Evolutionary conservation across 2,888 invertebrate species (phyloP), one percentile per base, ranked within the genome.

Genomic region (Pammene fasciana): DNA sequence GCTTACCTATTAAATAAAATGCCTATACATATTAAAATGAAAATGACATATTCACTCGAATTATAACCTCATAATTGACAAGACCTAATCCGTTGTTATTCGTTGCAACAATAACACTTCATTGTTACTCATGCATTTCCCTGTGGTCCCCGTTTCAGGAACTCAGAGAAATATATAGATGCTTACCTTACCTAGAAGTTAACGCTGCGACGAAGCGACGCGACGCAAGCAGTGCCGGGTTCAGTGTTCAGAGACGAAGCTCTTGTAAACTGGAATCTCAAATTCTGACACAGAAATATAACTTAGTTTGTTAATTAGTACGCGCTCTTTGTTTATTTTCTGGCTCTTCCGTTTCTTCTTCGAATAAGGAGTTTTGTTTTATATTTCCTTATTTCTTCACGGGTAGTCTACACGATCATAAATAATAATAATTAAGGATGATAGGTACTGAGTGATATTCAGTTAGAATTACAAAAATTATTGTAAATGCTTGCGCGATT

Each of bases 241-340:
- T 26, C 26, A 26, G 26, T 3, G 26, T 26, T 26, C 41, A 57
- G 43, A 52, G 43, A 68, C 50, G 45, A 57, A 41, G 34, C 34
- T 48, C 41, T 43, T 57, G 34, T 56, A 57, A 52, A 45, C 64
- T 52, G 43, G 43, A 50, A 64, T 64, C 50, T 64, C 43, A 50
- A 64, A 64, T 62, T 64, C 52, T 65, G 68, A 10, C 18, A 57
- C 68, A 48, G 55, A 57, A 64, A 59, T 45, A 59, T 45, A 57
- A 68, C 64, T 68, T 59, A 64, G 57, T 65, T 68, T 59, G 50
- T 52, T 68, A 68, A 68, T 68, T 68, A 68, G 57, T 38, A 16
- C 52, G 16, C 34, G 50, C 34, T 34, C 57, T 64, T 64, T 64
- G 68, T 65, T 64, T 57, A 59, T 48, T 64, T 18, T 52, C 43